Evolutionary conservation across 2,113 vertebrate species (phyloP).

Genomic region (Calyptomena viridis): DNA sequence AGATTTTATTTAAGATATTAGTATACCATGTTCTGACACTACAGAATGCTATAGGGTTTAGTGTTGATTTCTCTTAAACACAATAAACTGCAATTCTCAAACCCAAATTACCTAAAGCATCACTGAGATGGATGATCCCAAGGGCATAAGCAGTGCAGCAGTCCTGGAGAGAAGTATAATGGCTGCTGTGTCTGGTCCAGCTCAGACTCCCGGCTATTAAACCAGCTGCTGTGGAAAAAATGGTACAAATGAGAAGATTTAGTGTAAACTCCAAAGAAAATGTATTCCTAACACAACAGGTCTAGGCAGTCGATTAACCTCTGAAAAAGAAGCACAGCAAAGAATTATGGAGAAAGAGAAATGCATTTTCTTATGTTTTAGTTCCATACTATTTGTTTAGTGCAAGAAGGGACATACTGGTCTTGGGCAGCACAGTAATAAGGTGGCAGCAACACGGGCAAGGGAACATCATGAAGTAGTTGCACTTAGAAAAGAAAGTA

Average conservation of each 20-base stretch:
- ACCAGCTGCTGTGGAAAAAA: background rate
- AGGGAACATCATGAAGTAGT: background rate
- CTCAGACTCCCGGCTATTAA: background rate
- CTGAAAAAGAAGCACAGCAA: background rate
- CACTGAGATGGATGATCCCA: background rate
- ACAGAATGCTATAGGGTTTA: background rate
- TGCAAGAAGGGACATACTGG: background rate
- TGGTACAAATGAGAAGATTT: background rate
- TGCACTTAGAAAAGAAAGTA: background rate
- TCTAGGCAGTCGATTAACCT: background rate
- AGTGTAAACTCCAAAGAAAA: background rate
- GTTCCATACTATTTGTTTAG: background rate
- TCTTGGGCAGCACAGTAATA: background rate
- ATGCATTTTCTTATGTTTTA: background rate
- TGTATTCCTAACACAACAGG: background rate
- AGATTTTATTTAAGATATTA: background rate
- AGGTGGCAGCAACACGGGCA: background rate
- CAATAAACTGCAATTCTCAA: background rate
- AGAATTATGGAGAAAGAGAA: background rate
- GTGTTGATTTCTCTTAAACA: background rate
- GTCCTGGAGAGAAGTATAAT: background rate
- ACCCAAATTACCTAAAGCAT: background rate
- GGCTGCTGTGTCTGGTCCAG: fast-evolving
- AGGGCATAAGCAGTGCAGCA: background rate
- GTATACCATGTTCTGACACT: background rate